Evolutionary conservation across 1,140 invertebrate species (phyloP), one percentile per base, ranked within the genome.

Genomic region (Zaprionus capensis): DNA sequence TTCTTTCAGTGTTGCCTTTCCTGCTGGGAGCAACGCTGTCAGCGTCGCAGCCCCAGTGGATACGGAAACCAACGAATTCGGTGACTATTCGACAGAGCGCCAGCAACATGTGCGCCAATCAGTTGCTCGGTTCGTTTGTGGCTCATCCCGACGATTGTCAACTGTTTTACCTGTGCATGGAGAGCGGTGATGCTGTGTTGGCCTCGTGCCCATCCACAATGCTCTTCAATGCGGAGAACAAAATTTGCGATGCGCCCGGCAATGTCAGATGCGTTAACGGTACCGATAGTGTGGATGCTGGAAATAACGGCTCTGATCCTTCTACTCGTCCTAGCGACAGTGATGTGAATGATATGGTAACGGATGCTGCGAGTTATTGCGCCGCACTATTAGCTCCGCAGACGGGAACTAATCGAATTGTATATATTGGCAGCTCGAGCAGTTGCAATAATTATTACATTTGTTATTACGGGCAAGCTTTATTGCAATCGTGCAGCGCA

Each of bases 391-490:
- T 51, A 11, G 59, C 57, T 17, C 71, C 76, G n/a, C 72, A 77
- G 59, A 75, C 72, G 26, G 62, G 46, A 26, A 80, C 44, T 15
- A 76, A 83, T 73, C 82, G 51, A 9, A 92, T 91, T 62, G 76
- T 90, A 12, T 92, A 86, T 67, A 65, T 92, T 22, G 82, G 87
- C 9, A 91, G 88, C 51, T 87, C 82, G 1, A 71, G 44, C 20
- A 87, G 78, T 55, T 92, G 91, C 34, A 80, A 71, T 49, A 79
- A 71, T 6, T 92, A 87, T 44, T 92, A 87, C 38, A 92, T 92
- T 38, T 92, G 91, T 58, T 92, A 92, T 49, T 90, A 92, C 68
- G 91, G 91, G 12, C 87, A 91, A 63, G 87, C 91, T 3, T 70
- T 92, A 36, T n/a, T 79, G 56, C 91, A 92, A 44, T 77, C 85